Conservation (phyloP, 2,113 vertebrate species). For the Lagopus muta region DNA sequence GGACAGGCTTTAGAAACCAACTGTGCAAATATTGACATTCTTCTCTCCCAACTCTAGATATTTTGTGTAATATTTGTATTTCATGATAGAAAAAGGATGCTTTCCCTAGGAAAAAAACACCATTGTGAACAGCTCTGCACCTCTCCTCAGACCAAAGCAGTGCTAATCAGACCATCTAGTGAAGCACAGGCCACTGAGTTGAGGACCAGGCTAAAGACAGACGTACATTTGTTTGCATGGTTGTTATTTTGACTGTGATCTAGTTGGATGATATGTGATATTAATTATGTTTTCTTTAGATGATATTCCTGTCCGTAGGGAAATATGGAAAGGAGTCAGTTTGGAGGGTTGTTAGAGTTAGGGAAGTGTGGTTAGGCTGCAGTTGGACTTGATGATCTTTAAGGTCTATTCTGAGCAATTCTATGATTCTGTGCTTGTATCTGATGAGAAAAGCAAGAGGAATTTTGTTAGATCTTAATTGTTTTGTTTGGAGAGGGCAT, state of each 20-base stretch:
- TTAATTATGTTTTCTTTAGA: neutral
- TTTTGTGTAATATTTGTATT: neutral
- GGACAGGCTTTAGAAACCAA: neutral
- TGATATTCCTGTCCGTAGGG: neutral
- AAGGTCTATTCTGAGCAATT: too few species aligned
- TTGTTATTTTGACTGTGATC: neutral
- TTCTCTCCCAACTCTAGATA: neutral
- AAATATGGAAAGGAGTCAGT: neutral
- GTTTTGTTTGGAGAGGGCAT: neutral
- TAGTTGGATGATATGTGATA: neutral
- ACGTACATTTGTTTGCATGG: neutral
- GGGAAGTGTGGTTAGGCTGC: too few species aligned
- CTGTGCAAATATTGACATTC: neutral
- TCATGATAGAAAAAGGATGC: neutral
- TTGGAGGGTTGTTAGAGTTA: too few species aligned
- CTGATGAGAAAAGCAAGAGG: neutral
- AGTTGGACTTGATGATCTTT: too few species aligned
- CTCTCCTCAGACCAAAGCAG: neutral
- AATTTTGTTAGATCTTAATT: fast-evolving
- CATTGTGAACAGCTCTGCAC: neutral
- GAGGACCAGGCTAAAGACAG: neutral
- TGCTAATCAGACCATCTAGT: neutral
- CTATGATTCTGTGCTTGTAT: too few species aligned
- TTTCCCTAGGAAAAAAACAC: neutral
- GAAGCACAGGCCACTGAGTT: neutral